phyloP scores from a whole-genome alignment of 2,113 vertebrate genomes.

The Psephotus haematonotus region DNA sequence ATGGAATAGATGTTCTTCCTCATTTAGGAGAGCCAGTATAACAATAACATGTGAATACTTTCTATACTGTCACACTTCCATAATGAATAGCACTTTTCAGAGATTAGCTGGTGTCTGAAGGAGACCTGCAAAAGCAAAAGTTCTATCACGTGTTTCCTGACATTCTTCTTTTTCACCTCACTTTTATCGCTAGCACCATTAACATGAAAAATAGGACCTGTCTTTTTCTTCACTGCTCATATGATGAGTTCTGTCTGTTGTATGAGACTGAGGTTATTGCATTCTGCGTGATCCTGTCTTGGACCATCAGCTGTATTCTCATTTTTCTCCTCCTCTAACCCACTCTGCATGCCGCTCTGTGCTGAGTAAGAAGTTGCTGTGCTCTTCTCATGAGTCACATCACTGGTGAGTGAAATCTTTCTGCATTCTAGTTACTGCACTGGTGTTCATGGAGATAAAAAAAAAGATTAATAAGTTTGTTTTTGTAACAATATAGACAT shows the following conservation, averaged over 20 bases:
- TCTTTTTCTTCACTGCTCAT: not conserved
- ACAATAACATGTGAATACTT: not conserved
- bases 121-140: not conserved
- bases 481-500: not conserved
- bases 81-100: not conserved
- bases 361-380: not conserved
- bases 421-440: not conserved
- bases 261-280: not conserved
- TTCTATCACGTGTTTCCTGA: not conserved
- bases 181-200: not conserved
- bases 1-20: not conserved
- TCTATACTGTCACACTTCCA: not conserved
- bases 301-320: not conserved
- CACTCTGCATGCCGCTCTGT: slow-evolving; percentile 1
- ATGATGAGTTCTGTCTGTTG: not conserved
- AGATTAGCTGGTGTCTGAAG: not conserved
- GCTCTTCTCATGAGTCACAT: slow-evolving; percentile 30
- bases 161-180: not conserved
- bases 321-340: not conserved
- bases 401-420: slow-evolving; percentile 17
- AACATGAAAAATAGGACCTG: not conserved
- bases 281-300: not conserved
- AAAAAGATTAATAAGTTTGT: not conserved
- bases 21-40: not conserved
- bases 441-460: not conserved